phyloP scores from a whole-genome alignment of 2,888 invertebrate species.

The Quadroppia sp. region DNA sequence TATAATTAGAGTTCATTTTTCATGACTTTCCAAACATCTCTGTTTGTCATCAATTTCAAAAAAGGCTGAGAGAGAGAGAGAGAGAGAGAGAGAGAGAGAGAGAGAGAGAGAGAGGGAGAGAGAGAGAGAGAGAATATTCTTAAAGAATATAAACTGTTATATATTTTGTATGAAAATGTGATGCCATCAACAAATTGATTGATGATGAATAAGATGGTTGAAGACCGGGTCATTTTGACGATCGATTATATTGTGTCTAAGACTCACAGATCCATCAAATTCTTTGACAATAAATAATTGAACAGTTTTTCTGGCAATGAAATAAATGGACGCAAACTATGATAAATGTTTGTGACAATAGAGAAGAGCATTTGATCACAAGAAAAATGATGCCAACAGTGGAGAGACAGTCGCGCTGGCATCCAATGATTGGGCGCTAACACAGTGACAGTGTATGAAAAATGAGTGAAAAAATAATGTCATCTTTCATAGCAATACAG shows the following conservation, averaged over 20 bases:
- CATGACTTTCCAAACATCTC: too few relatives aligned
- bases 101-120: too few relatives aligned
- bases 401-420: background rate
- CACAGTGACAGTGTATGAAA: background rate
- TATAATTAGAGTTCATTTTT: too few relatives aligned
- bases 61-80: too few relatives aligned
- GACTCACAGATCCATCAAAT: slow-evolving; percentile 4
- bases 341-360: slow-evolving; percentile 25
- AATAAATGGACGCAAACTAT: slow-evolving; percentile 27
- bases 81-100: too few relatives aligned
- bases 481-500: background rate
- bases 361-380: background rate
- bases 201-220: background rate
- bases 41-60: too few relatives aligned
- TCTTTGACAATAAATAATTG: slow-evolving; percentile 16
- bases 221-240: background rate
- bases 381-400: slow-evolving; percentile 10
- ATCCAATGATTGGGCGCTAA: background rate
- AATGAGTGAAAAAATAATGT: slow-evolving; percentile 12
- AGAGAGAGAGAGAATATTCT: too few relatives aligned
- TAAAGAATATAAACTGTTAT: background rate
- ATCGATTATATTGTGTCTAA: background rate
- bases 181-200: background rate
- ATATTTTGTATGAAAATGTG: background rate
- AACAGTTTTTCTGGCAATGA: slow-evolving; percentile 6